These are phyloP conservation scores for Phaetusa simplex DNA, from an alignment of 2,113 vertebrate genomes.

Conservation along the genomic window DNA sequence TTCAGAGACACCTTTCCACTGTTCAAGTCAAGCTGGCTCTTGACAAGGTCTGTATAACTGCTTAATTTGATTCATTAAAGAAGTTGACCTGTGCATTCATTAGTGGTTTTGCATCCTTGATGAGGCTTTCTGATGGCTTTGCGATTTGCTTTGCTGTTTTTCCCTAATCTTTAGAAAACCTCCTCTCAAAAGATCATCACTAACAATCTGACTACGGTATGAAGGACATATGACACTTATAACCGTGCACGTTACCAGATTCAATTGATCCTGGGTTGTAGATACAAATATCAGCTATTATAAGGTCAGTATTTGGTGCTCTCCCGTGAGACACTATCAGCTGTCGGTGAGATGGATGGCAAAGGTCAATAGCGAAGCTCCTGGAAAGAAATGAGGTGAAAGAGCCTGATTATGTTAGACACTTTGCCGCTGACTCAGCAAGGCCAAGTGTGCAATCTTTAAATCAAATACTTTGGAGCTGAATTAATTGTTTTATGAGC, in stretches of 20 bases:
- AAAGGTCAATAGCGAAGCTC: not conserved
- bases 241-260: fast-evolving
- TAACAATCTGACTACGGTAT: fast-evolving
- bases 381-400: not conserved
- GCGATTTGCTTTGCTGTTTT: not conserved
- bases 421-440: constrained; percentile 40
- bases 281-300: not conserved
- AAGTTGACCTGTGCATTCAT: not conserved
- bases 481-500: not conserved
- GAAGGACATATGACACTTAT: not conserved
- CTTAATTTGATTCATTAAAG: not conserved
- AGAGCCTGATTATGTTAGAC: constrained; percentile 1
- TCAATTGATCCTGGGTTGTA: not conserved
- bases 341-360: not conserved
- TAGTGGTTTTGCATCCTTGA: not conserved
- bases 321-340: not conserved
- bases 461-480: constrained; percentile 6
- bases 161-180: not conserved
- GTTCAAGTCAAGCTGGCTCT: not conserved
- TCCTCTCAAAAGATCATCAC: not conserved
- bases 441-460: not conserved
- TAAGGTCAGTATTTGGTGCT: not conserved
- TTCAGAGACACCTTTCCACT: not conserved
- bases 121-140: not conserved
- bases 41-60: not conserved